Evolutionary conservation across 2,113 vertebrate species (phyloP), one percentile per base, ranked within the genome.

Genomic region (Proteles cristata): DNA sequence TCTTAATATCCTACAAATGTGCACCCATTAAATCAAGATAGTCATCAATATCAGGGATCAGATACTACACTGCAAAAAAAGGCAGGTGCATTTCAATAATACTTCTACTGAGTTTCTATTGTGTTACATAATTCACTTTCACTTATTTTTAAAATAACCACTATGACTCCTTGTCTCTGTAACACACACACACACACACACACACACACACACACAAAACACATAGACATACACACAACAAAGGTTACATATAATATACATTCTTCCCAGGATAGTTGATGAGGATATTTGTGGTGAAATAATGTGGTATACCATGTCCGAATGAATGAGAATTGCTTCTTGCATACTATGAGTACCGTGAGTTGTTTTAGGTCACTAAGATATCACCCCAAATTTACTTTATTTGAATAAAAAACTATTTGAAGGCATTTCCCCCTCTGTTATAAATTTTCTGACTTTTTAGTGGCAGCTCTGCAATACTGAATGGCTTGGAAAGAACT

Each of bases 61-160:
- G 39, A 48, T 63, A 93, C 26, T 69, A 26, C 7, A 26, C 82
- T 79, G 33, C 58, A 61, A 76, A 81, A 68, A 79, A 90, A 43
- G 28, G 7, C 77, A 90, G 69, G 10, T 63, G 2, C 11, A 39
- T 90, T 89, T 83, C 35, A 68, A 14, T 92, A 73, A 84, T 97
- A 17, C 88, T 81, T 80, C 73, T 92, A 1, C 55, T 92, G 84
- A 35, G 73, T 90, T 92, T 91, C 73, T 82, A 2, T 80, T 88
- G 43, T 92, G 25, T 86, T 77, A 82, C 55, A 55, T 97, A 79
- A 83, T 82, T 95, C 25, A 28, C 23, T 96, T 93, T 58, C 0
- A 33, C 16, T 74, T 77, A 91, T 82, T 96, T 96, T 93, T 89
- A 79, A 82, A n/a, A 74, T 94, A 88, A 86, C 45, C 21, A 81